phyloP scores from a whole-genome alignment of 2,113 vertebrate species.

The Desmodus rotundus region DNA sequence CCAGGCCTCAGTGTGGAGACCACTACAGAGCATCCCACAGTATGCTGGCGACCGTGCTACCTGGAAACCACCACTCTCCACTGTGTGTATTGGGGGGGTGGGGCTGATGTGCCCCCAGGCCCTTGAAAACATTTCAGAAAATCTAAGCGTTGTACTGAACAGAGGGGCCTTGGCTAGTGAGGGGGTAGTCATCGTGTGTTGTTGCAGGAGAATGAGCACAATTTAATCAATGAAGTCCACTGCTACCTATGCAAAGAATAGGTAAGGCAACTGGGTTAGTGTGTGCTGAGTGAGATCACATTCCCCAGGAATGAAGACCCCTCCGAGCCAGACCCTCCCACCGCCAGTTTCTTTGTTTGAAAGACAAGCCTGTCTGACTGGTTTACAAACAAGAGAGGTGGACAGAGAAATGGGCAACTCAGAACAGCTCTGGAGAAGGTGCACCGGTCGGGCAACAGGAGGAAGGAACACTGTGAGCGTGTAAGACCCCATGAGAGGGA shows the following conservation, averaged over 20 bases:
- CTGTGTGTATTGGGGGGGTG: too few species aligned
- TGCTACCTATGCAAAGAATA: not conserved
- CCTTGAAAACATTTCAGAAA: not conserved
- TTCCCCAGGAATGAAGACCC: too few species aligned
- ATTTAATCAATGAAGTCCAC: not conserved
- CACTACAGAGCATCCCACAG: rapidly evolving
- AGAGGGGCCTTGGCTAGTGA: not conserved
- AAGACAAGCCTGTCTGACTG: not conserved
- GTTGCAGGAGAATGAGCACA: not conserved
- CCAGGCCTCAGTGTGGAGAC: not conserved
- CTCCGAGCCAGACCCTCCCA: too few species aligned
- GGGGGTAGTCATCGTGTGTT: rapidly evolving
- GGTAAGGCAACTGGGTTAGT: rapidly evolving
- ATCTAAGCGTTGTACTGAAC: not conserved
- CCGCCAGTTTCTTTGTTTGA: not conserved
- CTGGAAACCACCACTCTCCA: not conserved
- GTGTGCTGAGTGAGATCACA: not conserved
- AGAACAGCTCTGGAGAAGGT: not conserved
- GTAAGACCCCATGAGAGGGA: rapidly evolving
- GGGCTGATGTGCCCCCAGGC: not conserved
- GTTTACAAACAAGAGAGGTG: not conserved
- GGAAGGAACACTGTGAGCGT: not conserved
- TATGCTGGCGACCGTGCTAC: not conserved
- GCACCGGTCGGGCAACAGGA: not conserved
- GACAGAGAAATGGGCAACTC: not conserved